Conservation (phyloP, 2,113 vertebrate species). For the Otis tarda region DNA sequence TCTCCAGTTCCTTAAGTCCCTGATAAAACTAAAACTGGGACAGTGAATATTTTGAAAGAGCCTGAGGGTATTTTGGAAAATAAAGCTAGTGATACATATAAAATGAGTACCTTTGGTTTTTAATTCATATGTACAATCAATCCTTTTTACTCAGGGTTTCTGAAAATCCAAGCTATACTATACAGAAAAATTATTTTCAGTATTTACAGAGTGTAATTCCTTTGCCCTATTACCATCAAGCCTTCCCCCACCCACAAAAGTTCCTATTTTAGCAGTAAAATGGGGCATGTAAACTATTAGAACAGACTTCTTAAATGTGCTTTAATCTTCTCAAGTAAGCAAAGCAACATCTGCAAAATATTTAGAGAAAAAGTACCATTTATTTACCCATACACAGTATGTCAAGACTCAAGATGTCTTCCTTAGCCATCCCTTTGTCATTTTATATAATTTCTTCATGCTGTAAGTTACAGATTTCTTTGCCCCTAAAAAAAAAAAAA, state of each 20-base stretch:
- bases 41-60: neutral
- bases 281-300: neutral
- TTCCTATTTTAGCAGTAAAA: neutral
- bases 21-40: neutral
- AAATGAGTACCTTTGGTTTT: neutral
- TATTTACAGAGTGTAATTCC: neutral
- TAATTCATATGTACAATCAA: neutral
- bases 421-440: conserved; percentile 89
- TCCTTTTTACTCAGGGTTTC: neutral
- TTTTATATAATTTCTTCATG: conserved; percentile 88
- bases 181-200: neutral
- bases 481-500: conserved; percentile 73
- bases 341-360: conserved; percentile 26
- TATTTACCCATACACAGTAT: conserved; percentile 59
- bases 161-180: neutral
- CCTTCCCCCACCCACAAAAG: neutral
- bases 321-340: neutral
- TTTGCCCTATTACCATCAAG: neutral
- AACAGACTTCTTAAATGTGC: neutral
- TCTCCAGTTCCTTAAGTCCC: neutral
- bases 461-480: conserved; percentile 88
- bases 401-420: conserved; percentile 60
- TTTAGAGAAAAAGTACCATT: conserved; percentile 41
- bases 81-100: neutral
- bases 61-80: neutral